Base-by-base conservation (phyloP, 1,140 invertebrate genomes). In the Drosophila trapezifrons region DNA sequence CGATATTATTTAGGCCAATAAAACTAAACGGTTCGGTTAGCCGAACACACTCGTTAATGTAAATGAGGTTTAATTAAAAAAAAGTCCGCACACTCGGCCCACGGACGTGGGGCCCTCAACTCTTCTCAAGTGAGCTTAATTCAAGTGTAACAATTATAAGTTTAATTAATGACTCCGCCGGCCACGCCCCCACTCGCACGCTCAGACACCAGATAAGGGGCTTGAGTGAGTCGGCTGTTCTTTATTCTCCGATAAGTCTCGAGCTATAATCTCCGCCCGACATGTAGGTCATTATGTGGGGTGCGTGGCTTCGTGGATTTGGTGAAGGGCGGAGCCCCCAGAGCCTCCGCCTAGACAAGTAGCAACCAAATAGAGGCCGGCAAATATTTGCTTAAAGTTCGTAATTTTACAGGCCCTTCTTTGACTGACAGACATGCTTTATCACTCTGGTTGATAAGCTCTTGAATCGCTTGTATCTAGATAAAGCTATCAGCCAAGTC, bases 1-100 rank as follows among this genome's bases (percentile, higher is more conserved):
- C 65, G 58, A 82, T 76, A 82, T 82, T 87, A 79, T 83, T 76
- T 74, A 55, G 76, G 83, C 66, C 82, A 82, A 87, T 86, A 72
- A 86, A 87, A 87, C 80, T 66, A 71, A 75, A 58, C 69, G 69
- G 64, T 62, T 74, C 62, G 69, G 75, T 85, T 78, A 74, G 51
- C 65, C 63, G 59, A 74, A 75, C 60, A 80, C 25, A 74, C 51
- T 71, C 42, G 65, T 57, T 66, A 76, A 69, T 80, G 52, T 65
- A 65, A 65, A 79, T 76, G 63, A 43, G 57, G 56, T 76, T 72
- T 57, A 75, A 76, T 78, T 76, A 87, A 81, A 72, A 74, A 73
- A 35, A 60, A 73, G 0, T n/a, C 55, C 45, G n/a, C 45, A 52
- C 20, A 52, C 35, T 47, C 75, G 51, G 60, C 38, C 49, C 66